Evolutionary conservation across 2,888 invertebrate genomes (phyloP).

Genomic region (Drosophila peninsularis): DNA sequence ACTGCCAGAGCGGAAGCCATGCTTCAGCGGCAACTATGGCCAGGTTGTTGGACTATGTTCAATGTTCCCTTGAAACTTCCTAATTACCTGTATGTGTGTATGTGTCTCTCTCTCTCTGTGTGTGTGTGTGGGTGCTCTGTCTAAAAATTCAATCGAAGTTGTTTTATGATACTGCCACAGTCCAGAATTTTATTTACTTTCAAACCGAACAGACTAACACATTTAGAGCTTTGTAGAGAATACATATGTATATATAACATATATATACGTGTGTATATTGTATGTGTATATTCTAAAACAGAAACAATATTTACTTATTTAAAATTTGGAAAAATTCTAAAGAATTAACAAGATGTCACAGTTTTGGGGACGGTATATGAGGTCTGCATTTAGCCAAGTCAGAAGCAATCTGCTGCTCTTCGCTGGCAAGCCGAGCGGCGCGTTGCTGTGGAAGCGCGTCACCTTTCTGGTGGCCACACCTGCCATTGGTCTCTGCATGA

Average conservation of each 20-base stretch:
- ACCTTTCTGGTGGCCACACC: constrained; percentile 91
- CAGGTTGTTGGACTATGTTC: constrained; percentile 42
- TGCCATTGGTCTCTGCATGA: constrained; percentile 88
- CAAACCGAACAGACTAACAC: constrained; percentile 5
- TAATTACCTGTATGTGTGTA: constrained; percentile 50
- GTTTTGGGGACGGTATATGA: constrained; percentile 46
- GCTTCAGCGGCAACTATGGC: constrained; percentile 24
- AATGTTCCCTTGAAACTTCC: constrained; percentile 65
- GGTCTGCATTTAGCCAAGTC: constrained; percentile 19
- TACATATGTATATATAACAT: constrained; percentile 14
- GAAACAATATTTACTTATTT: constrained; percentile 4
- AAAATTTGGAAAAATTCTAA: constrained; percentile 7
- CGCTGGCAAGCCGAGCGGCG: constrained; percentile 80
- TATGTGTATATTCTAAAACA: constrained; percentile 8
- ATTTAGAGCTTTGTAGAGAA: constrained; percentile 18
- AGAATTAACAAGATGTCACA: constrained; percentile 36
- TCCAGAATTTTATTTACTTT: neutral
- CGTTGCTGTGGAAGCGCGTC: constrained; percentile 90
- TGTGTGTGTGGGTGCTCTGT: neutral
- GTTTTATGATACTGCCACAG: constrained; percentile 9
- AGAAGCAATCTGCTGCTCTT: constrained; percentile 10
- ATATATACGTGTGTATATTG: constrained; percentile 10
- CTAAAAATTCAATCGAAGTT: constrained; percentile 39
- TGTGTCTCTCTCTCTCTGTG: neutral
- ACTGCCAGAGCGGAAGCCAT: constrained; percentile 27